These are phyloP conservation scores for Peromyscus nudipes DNA, from an alignment of 2,797 vertebrate genomes.

Conservation along the genomic window DNA sequence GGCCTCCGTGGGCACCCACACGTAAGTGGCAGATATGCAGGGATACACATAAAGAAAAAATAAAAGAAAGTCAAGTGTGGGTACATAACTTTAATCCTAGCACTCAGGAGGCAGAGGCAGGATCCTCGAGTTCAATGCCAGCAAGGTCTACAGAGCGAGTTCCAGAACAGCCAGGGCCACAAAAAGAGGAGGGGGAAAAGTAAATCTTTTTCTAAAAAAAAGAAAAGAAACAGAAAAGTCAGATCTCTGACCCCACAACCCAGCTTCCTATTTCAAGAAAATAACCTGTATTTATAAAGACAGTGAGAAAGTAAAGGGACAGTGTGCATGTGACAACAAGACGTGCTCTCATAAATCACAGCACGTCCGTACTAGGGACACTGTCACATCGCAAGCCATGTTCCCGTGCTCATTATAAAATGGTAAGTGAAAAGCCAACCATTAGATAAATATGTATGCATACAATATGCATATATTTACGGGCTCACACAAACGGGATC, in stretches of 20 bases:
- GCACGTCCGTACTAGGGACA: background rate
- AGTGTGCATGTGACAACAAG: background rate
- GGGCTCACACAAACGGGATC: background rate
- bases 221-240: background rate
- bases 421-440: background rate
- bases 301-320: background rate
- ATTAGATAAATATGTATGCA: background rate
- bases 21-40: background rate
- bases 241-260: constrained; percentile 14
- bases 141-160: background rate
- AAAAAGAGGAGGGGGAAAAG: background rate
- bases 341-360: background rate
- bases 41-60: background rate
- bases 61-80: background rate
- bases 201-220: background rate
- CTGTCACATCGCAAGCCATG: background rate
- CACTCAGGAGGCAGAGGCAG: background rate
- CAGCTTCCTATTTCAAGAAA: constrained; percentile 52
- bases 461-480: background rate
- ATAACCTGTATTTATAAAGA: background rate
- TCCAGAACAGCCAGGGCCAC: background rate
- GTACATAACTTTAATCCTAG: background rate
- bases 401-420: constrained; percentile 32
- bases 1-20: background rate
- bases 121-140: background rate